These are phyloP conservation scores for Pachycephus smyrnensis DNA, from an alignment of 2,888 invertebrate genomes.

Conservation along the genomic window DNA sequence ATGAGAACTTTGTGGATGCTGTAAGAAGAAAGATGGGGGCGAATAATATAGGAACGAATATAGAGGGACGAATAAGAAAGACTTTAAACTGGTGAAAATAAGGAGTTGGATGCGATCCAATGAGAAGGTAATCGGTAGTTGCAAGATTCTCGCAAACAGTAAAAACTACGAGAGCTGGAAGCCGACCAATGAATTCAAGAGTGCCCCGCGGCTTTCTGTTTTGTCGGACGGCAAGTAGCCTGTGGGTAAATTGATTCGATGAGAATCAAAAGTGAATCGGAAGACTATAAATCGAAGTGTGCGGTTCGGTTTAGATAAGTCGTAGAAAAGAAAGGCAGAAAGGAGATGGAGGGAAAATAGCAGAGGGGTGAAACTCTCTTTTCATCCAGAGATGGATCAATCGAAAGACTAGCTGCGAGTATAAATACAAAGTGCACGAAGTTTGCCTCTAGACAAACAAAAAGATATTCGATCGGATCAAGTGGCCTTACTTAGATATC, in stretches of 20 bases:
- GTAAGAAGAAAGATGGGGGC: neutral
- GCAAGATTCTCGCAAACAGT: constrained; percentile 47
- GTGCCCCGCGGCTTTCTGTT: constrained; percentile 37
- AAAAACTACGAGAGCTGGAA: constrained; percentile 49
- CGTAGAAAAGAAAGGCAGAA: neutral
- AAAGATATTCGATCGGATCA: constrained; percentile 17
- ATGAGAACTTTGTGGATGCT: neutral
- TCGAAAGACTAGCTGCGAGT: neutral
- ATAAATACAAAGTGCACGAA: neutral
- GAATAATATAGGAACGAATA: neutral
- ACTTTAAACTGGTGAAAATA: constrained; percentile 54
- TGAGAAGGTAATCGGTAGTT: constrained; percentile 52
- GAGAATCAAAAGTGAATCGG: neutral
- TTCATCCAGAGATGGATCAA: neutral
- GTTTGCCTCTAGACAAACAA: neutral
- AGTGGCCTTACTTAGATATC: constrained; percentile 49
- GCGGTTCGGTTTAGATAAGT: neutral
- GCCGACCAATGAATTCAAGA: constrained; percentile 49
- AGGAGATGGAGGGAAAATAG: neutral
- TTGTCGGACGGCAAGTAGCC: constrained; percentile 39
- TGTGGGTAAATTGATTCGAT: constrained; percentile 28
- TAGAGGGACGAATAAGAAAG: constrained; percentile 13
- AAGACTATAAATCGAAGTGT: neutral
- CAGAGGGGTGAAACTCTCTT: neutral
- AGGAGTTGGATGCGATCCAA: constrained; percentile 56